Conservation (phyloP, 2,113 vertebrate genomes). For the Syngnathus floridae region DNA sequence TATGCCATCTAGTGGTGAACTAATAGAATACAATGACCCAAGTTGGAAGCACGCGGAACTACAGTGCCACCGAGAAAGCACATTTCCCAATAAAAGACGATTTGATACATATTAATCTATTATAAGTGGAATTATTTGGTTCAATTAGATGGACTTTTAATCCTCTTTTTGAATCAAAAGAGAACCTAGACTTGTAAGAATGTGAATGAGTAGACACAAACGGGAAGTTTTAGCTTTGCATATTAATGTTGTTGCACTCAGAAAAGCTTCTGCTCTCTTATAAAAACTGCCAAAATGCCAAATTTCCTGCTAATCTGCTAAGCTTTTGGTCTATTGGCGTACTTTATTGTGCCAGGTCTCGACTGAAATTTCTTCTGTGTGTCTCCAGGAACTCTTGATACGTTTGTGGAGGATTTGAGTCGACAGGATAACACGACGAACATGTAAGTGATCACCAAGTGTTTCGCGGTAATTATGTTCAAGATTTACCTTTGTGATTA, state of each 20-base stretch:
- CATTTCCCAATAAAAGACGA: too few species aligned
- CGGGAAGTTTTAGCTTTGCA: background rate
- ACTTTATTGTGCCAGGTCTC: background rate
- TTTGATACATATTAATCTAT: too few species aligned
- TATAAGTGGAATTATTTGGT: too few species aligned
- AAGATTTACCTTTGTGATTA: background rate
- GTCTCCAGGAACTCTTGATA: slow-evolving; percentile 22
- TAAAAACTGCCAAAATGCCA: background rate
- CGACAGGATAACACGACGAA: background rate
- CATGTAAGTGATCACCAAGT: background rate
- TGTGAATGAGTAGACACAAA: background rate
- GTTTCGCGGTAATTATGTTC: background rate
- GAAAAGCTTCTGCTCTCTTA: background rate
- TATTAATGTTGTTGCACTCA: background rate
- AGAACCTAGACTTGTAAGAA: too few species aligned
- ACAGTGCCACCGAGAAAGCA: too few species aligned
- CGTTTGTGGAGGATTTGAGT: slow-evolving; percentile 17
- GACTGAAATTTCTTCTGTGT: background rate
- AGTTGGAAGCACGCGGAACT: too few species aligned
- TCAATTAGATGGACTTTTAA: too few species aligned
- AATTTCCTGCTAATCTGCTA: background rate
- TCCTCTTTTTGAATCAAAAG: too few species aligned
- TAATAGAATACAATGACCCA: too few species aligned
- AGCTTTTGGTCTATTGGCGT: background rate
- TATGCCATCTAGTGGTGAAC: too few species aligned